These are phyloP conservation scores for Euborellia annulipes DNA, from an alignment of 1,140 invertebrate species.

Conservation along the genomic window DNA sequence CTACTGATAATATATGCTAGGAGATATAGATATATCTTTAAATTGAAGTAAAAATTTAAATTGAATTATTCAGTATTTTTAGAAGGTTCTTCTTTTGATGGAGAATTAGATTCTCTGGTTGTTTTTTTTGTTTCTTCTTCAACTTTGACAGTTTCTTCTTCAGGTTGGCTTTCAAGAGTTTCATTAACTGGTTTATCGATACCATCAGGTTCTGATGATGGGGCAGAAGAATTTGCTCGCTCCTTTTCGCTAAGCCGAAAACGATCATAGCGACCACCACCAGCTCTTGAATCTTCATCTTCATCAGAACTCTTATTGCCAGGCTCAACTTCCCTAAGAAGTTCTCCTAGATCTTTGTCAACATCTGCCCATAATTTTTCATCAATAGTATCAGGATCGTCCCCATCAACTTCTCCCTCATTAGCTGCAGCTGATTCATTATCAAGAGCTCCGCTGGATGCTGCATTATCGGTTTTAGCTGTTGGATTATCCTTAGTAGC, in stretches of 20 bases:
- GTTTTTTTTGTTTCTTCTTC: slow-evolving; percentile 2
- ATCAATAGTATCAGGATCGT: slow-evolving; percentile 24
- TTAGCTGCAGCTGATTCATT: neutral
- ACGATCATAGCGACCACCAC: slow-evolving; percentile 20
- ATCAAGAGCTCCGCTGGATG: slow-evolving; percentile 10
- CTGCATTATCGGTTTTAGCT: slow-evolving; percentile 15
- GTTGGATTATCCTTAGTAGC: slow-evolving; percentile 10
- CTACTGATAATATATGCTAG: no score
- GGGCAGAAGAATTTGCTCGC: slow-evolving; percentile 2
- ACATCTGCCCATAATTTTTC: slow-evolving; percentile 57
- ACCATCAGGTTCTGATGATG: slow-evolving; percentile 3
- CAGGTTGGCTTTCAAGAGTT: neutral
- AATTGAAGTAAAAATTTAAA: no score
- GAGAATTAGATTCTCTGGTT: neutral
- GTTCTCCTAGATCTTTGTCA: slow-evolving; percentile 54
- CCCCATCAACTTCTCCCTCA: slow-evolving; percentile 19
- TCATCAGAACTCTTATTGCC: slow-evolving; percentile 46
- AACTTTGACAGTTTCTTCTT: slow-evolving; percentile 3
- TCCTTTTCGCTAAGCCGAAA: slow-evolving; percentile 9
- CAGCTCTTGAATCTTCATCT: slow-evolving; percentile 45
- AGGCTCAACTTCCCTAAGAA: slow-evolving; percentile 43
- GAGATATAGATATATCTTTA: no score
- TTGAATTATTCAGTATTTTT: no score
- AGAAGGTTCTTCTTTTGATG: no score
- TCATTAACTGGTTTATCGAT: neutral